Evolutionary conservation across 2,113 vertebrate species (phyloP), one percentile per base, ranked within the genome.

Genomic region (Corythaixoides concolor): DNA sequence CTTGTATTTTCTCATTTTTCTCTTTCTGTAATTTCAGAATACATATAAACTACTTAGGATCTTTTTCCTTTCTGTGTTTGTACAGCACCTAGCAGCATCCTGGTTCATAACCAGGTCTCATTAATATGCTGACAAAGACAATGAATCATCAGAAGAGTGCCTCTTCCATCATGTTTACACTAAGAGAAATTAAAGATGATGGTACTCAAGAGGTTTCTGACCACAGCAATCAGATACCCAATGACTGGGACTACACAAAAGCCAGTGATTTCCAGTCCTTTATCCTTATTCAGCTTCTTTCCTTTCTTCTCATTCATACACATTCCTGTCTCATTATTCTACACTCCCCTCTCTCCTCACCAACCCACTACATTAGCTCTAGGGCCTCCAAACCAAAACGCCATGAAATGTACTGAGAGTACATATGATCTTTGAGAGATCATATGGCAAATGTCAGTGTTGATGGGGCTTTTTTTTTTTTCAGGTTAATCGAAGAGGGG

Each of bases 401-500:
- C 50, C 15, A 15, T 19, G n/a, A 53, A 47, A 77, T 59, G 13
- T 58, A 9, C 30, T 33, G 7, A 32, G 39, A 67, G 15, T 32
- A 13, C 56, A 55, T 53, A n/a, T n/a, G n/a, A n/a, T 90, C 35
- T 85, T 47, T 81, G 77, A 49, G 9, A 70, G 17, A 43, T 35
- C 35, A 18, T 35, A 45, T 13, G 12, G 33, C 33, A 55, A 86
- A 62, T 9, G 21, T 26, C 49, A 89, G 73, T 58, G 41, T 9
- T 50, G 27, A 62, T 52, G 14, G 35, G 35, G 5, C 4, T 37
- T 60, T 39, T 15, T 8, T 88, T 87, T 62, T 91, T 68, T 91
- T 41, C 64, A 98, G 97, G 94, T 97, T 94, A 98, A 97, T 74
- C 32, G 9, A 90, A 98, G 88, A 97, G 97, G 83, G 3, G 95